A percentile compares a stretch with the other conserved stretches of the same genome.
These are phyloP conservation scores for Diplodus puntazzo DNA, from an alignment of 2,797 vertebrate species.

Conservation along the genomic window DNA sequence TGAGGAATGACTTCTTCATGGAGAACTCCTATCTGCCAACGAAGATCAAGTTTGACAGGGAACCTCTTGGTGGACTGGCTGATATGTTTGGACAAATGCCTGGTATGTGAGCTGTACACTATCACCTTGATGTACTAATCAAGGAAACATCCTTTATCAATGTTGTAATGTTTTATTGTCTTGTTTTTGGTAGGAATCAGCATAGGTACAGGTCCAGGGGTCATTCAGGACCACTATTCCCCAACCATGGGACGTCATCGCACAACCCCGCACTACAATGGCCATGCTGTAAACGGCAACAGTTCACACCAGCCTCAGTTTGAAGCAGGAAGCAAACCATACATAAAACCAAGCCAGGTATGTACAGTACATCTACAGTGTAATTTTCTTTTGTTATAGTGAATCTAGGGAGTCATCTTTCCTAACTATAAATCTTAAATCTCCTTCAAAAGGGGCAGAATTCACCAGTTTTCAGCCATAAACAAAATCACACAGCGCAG, in stretches of 20 bases:
- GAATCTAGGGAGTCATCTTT: not conserved
- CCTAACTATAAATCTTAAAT: not conserved
- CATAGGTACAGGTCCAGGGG: conserved; percentile 99
- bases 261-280: conserved; percentile 95
- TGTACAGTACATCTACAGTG: not conserved
- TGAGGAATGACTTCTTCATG: conserved; percentile 97
- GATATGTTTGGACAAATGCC: conserved; percentile 99
- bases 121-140: no score
- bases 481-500: conserved; percentile 94
- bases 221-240: conserved; percentile 99
- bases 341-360: conserved; percentile 95
- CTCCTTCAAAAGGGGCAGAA: conserved; percentile 88
- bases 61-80: conserved; percentile 96
- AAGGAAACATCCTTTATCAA: accelerated
- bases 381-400: accelerated
- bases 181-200: conserved; percentile 87
- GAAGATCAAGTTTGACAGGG: conserved; percentile 96
- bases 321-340: conserved; percentile 92
- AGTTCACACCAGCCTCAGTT: conserved; percentile 93
- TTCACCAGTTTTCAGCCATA: conserved; percentile 96
- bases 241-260: conserved; percentile 98
- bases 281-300: conserved; percentile 92
- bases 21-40: conserved; percentile 94
- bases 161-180: not conserved
- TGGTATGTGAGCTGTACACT: conserved; percentile 80